Conservation (phyloP, 2,113 vertebrate species). For the Microcebus lehilahytsara region DNA sequence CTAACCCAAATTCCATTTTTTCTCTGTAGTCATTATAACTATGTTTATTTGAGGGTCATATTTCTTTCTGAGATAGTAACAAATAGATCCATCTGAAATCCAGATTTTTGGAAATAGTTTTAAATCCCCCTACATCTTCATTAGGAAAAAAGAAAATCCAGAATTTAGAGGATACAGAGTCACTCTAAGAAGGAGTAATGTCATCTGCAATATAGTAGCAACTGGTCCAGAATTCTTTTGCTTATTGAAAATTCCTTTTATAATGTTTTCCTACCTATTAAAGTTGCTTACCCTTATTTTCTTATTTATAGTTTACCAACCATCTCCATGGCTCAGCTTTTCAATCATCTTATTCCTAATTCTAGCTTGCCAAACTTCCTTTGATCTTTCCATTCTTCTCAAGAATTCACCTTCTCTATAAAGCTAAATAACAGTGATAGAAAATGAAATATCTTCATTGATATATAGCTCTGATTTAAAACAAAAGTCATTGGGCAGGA, state of each 20-base stretch:
- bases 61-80: slow-evolving; percentile 2
- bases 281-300: not conserved
- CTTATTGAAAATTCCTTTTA: not conserved
- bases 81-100: slow-evolving; percentile 6
- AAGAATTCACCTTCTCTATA: not conserved
- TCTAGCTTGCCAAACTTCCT: not conserved
- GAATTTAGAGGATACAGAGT: not conserved
- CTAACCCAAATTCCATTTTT: not conserved
- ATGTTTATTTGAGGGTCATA: not conserved
- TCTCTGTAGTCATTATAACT: not conserved
- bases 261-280: not conserved
- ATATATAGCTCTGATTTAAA: not conserved
- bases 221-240: not conserved
- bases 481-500: not conserved
- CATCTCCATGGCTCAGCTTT: not conserved
- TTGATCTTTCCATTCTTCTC: not conserved
- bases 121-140: not conserved
- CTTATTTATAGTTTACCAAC: not conserved
- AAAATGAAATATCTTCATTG: not conserved
- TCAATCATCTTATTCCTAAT: not conserved
- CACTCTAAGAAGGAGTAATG: not conserved
- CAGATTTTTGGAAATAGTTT: not conserved
- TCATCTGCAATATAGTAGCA: not conserved
- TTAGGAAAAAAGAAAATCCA: not conserved
- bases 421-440: not conserved